A percentile compares a stretch with the other conserved stretches of the same genome.
These are phyloP conservation scores for Galeopterus variegatus DNA, from an alignment of 2,113 vertebrate species.

Conservation along the genomic window DNA sequence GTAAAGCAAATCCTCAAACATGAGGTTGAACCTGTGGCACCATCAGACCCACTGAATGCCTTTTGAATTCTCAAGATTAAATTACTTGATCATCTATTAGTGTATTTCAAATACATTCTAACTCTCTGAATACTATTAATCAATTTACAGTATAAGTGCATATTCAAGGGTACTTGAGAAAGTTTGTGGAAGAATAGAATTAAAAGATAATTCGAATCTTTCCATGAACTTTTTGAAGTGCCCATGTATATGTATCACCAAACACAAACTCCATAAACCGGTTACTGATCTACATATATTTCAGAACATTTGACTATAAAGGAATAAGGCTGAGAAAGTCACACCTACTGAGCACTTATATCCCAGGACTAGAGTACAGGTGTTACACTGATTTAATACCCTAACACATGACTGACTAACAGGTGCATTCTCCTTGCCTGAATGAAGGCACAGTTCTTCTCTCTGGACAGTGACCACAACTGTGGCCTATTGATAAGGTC, in stretches of 20 bases:
- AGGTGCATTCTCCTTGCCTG: not conserved
- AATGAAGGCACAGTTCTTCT: not conserved
- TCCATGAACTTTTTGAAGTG: no score
- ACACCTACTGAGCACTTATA: not conserved
- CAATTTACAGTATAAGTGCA: not conserved
- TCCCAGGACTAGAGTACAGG: not conserved
- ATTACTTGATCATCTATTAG: not conserved
- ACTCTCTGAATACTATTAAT: not conserved
- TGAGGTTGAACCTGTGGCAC: not conserved
- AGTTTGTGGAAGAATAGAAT: no score
- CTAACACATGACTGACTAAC: not conserved
- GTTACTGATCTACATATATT: not conserved
- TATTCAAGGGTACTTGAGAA: no score
- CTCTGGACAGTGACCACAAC: not conserved
- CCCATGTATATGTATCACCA: accelerated
- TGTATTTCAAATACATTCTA: not conserved
- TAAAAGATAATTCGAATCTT: no score
- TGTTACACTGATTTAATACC: not conserved
- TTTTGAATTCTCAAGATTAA: not conserved
- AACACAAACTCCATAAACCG: not conserved
- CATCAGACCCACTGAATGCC: not conserved
- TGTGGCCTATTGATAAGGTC: not conserved
- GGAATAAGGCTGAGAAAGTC: not conserved
- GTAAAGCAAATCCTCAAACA: not conserved
- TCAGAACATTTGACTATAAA: not conserved